phyloP scores from a whole-genome alignment of 2,797 vertebrate species.

The Astyanax mexicanus region DNA sequence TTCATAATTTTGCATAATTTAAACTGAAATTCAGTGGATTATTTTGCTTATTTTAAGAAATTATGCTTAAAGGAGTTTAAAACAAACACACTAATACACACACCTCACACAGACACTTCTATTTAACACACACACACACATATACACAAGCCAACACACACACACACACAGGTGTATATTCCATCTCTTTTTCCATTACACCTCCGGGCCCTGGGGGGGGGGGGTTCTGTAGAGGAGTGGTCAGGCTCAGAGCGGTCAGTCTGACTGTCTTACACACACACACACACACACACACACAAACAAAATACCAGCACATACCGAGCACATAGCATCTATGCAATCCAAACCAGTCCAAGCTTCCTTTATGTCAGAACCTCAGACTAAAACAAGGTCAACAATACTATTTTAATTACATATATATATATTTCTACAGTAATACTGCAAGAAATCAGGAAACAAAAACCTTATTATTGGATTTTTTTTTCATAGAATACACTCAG shows the following conservation, averaged over 20 bases:
- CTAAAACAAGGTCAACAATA: background rate
- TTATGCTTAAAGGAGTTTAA: no score
- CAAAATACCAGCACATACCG: constrained; percentile 17
- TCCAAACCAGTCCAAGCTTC: background rate
- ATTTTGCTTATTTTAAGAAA: no score
- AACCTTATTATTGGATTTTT: no score
- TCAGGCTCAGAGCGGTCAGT: constrained; percentile 2
- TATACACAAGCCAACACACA: background rate
- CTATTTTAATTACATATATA: background rate
- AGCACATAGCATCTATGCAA: background rate
- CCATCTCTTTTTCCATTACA: background rate
- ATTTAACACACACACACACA: no score
- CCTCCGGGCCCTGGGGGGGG: background rate
- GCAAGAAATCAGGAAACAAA: no score
- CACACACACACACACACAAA: background rate
- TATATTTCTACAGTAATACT: no score
- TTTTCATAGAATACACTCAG: no score
- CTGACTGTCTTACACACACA: constrained; percentile 3
- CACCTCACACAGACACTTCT: no score
- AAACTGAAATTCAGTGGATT: no score
- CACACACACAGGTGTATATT: constrained; percentile 10
- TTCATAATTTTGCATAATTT: no score
- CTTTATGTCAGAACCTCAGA: background rate
- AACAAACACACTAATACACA: no score
- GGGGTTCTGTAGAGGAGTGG: background rate